Conservation (phyloP, 2,888 invertebrate species). For the Ferdinandea cuprea region DNA sequence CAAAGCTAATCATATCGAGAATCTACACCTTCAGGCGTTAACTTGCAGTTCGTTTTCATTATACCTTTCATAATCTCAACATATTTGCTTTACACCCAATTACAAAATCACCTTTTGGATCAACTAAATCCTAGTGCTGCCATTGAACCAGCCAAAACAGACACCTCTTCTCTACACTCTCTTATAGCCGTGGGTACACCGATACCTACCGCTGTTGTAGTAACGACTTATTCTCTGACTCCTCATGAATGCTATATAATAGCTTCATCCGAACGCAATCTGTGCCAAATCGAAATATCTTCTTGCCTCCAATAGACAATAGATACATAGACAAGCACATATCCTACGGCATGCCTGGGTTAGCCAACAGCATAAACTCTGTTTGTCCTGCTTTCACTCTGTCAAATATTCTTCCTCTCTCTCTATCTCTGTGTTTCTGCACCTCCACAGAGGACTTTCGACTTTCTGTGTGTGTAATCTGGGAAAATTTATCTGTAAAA, state of each 20-base stretch:
- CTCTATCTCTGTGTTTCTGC: not conserved
- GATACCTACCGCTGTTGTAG: too few relatives aligned
- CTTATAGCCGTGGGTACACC: too few relatives aligned
- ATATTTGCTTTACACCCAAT: conserved; percentile 40
- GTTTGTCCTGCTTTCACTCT: not conserved
- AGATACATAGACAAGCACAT: not conserved
- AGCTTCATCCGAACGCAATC: conserved; percentile 18
- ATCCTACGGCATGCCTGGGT: not conserved
- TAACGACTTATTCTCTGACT: not conserved
- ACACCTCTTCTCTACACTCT: not conserved
- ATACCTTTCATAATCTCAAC: conserved; percentile 10
- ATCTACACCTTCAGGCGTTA: conserved; percentile 2
- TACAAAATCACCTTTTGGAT: conserved; percentile 20
- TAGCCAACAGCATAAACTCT: not conserved
- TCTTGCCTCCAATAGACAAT: conserved; percentile 11
- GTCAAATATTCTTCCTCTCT: not conserved
- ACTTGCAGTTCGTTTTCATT: conserved; percentile 1
- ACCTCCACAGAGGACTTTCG: too few relatives aligned
- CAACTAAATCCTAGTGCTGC: conserved; percentile 4
- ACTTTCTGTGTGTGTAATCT: conserved; percentile 41
- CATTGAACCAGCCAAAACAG: not conserved
- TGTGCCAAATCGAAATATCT: conserved; percentile 22
- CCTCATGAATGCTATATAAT: conserved; percentile 15
- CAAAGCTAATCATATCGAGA: not conserved
- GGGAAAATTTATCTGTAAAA: conserved; percentile 66